Evolutionary conservation across 2,113 vertebrate genomes (phyloP).

Genomic region (Suricata suricatta): DNA sequence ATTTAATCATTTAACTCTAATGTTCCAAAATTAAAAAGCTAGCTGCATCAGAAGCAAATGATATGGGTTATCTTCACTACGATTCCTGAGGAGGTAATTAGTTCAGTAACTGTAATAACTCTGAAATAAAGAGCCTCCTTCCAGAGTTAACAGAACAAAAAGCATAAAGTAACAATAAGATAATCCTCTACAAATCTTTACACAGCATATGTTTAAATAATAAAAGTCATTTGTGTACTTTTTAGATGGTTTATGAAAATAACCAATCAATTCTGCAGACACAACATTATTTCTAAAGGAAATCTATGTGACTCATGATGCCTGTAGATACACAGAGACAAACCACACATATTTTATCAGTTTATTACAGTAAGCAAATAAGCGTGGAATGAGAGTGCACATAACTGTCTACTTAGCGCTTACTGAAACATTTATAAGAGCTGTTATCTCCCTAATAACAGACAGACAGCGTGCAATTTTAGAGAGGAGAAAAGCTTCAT

Average conservation of each 20-base stretch:
- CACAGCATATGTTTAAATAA: slow-evolving; percentile 85
- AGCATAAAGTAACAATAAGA: slow-evolving; percentile 72
- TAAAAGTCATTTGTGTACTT: slow-evolving; percentile 87
- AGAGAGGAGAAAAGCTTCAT: slow-evolving; percentile 92
- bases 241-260: slow-evolving; percentile 90
- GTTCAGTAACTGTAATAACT: slow-evolving; percentile 49
- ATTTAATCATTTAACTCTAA: slow-evolving; percentile 57
- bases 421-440: slow-evolving; percentile 95
- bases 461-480: slow-evolving; percentile 91
- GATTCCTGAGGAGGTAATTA: slow-evolving; percentile 4
- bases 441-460: slow-evolving; percentile 92
- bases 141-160: slow-evolving; percentile 79
- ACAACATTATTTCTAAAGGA: slow-evolving; percentile 93
- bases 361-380: slow-evolving; percentile 95
- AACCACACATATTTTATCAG: slow-evolving; percentile 92
- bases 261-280: slow-evolving; percentile 92
- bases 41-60: slow-evolving; percentile 32
- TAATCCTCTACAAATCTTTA: slow-evolving; percentile 83
- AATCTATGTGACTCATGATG: slow-evolving; percentile 91
- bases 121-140: slow-evolving; percentile 61
- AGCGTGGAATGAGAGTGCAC: slow-evolving; percentile 91
- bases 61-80: neutral
- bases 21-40: slow-evolving; percentile 51
- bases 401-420: slow-evolving; percentile 90
- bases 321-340: slow-evolving; percentile 89